phyloP scores from a whole-genome alignment of 1,140 invertebrate genomes.

The Drosophila funebris region DNA sequence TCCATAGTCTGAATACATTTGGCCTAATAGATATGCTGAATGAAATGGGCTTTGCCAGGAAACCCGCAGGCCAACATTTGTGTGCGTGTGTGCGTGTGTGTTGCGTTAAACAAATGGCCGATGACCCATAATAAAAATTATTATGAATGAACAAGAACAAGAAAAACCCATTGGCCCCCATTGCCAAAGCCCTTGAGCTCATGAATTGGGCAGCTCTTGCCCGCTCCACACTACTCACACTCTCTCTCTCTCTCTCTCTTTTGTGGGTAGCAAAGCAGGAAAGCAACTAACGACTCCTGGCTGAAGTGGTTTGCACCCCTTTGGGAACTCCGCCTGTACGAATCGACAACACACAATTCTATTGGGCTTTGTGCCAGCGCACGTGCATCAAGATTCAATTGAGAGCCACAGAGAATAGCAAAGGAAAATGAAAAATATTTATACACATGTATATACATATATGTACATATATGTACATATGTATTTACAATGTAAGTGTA shows the following conservation, averaged over 20 bases:
- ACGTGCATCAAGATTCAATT: conserved; percentile 81
- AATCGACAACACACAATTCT: conserved; percentile 47
- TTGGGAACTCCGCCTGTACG: conserved; percentile 43
- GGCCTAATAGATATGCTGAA: conserved; percentile 75
- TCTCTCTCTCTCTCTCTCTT: not conserved
- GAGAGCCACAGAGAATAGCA: conserved; percentile 59
- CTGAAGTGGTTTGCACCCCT: conserved; percentile 49
- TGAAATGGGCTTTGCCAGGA: conserved; percentile 56
- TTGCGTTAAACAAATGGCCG: conserved; percentile 79
- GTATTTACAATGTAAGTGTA: too few relatives aligned
- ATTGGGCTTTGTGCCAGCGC: conserved; percentile 55
- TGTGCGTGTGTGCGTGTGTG: conserved; percentile 22
- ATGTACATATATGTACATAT: not conserved
- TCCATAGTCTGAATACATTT: conserved; percentile 60
- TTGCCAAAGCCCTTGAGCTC: conserved; percentile 20
- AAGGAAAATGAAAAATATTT: conserved; percentile 49
- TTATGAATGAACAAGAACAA: conserved; percentile 76
- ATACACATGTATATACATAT: not conserved
- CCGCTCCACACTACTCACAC: not conserved
- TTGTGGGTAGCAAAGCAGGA: not conserved
- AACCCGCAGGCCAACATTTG: conserved; percentile 25
- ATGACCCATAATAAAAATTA: conserved; percentile 82
- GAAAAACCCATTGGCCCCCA: conserved; percentile 70
- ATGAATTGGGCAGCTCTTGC: conserved; percentile 23
- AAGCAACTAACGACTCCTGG: conserved; percentile 18